Base-by-base conservation (phyloP, 2,113 vertebrate species). In the Podarcis muralis region DNA sequence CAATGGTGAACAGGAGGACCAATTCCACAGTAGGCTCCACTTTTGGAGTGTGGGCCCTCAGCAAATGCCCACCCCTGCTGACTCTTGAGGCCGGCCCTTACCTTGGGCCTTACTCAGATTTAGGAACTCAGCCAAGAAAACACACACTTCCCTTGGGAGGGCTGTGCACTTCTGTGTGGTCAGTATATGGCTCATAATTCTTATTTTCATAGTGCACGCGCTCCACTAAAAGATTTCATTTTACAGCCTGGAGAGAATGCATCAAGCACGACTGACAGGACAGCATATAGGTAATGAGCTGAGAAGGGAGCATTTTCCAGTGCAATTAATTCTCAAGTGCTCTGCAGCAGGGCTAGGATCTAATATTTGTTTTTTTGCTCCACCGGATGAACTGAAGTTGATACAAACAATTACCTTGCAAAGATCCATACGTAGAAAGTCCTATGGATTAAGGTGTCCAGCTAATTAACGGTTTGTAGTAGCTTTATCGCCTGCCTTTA, bases 331-430 rank as follows among this genome's bases (percentile, higher is more conserved):
- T 59, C 72, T 83, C 79, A 53, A 69, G 48, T 43, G 79, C 48
- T 53, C 20, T 75, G 72, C 80, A 78, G 71, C 62, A 62, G 37
- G 76, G 62, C 43, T 25, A 20, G 78, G 57, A 76, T 35, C 84
- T 32, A 25, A 59, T 87, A 43, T 87, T 71, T 87, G 85, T 62
- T 74, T 69, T 90, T 75, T 57, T 15, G 68, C n/a, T 66, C 57
- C 32, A 23, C 4, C 7, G 27, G 25, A 35, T 20, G 68, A 85
- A n/a, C 68, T 35, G 9, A 69, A 86, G 76, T 71, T 25, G 65
- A 90, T 57, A 85, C 72, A 87, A 90, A 90, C 62, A 87, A 87
- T 83, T 78, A 43, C 25, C 53, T 43, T 59, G 65, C 32, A n/a
- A 78, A 83, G 74, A 83, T 32, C 84, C 32, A 72, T 35, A 35